Evolutionary conservation across 2,797 vertebrate species (phyloP), one percentile per base, ranked within the genome.

Genomic region (Chaenodraco wilsoni): DNA sequence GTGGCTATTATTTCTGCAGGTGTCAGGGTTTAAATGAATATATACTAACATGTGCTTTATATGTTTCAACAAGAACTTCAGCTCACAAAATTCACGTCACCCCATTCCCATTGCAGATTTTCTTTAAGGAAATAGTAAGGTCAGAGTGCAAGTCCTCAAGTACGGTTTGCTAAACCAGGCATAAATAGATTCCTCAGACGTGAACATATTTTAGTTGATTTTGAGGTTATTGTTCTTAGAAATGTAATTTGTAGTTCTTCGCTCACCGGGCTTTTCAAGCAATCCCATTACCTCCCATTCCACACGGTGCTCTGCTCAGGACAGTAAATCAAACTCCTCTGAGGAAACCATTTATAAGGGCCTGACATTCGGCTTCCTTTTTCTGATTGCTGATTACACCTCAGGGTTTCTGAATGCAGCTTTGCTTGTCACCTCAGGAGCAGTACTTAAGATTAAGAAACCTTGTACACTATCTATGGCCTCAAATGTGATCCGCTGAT

Each of bases 301-400:
- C 21, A 21, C 21, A 71, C 74, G 80, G 71, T 49, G 75, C 57
- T 65, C 13, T 49, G 75, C 57, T 65, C 15, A 17, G 52, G 81
- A 84, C 69, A 76, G 80, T 93, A 93, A 93, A 93, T 93, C 82
- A 90, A 75, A 78, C 84, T 79, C 78, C 84, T 87, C 74, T 8
- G 76, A 83, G 88, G 87, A 89, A 87, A 79, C 79, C 79, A 87
- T 92, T 89, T 83, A 84, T 90, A 88, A 90, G 84, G 74, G 54
- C 33, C 66, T 74, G 88, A 92, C 90, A 65, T 91, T 81, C 64
- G 16, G 76, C 84, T 93, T 93, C 89, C 88, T 84, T 81, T 89
- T 89, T 90, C 79, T 91, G 87, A 91, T 91, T 89, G 86, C 86
- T 90, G 89, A 94, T 92, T 92, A 90, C 88, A 89, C 88, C 88